Conservation (phyloP, 1,140 invertebrate genomes). For the Drosophila chauvacae region DNA sequence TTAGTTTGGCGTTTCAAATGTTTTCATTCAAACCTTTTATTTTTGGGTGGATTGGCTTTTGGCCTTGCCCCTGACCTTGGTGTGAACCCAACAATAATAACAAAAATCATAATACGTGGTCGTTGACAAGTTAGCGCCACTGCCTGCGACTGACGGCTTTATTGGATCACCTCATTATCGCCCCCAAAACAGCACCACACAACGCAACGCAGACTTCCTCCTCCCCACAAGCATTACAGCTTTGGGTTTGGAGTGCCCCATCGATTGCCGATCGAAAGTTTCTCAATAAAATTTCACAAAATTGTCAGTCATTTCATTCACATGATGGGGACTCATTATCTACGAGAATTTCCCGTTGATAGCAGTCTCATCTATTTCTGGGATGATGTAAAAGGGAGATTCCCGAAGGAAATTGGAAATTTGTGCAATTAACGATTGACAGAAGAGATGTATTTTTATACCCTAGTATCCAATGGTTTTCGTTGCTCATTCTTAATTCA, state of each 20-base stretch:
- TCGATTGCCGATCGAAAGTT: constrained; percentile 18
- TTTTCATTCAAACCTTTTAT: constrained; percentile 19
- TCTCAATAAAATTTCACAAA: constrained; percentile 25
- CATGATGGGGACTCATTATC: constrained; percentile 7
- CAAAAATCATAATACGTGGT: constrained; percentile 23
- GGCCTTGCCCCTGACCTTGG: constrained; percentile 48
- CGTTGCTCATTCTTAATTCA: neutral
- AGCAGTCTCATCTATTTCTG: neutral
- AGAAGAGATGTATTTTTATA: neutral
- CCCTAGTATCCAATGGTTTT: neutral
- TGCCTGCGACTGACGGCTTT: constrained; percentile 1
- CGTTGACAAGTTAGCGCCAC: constrained; percentile 46
- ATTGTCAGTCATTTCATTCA: constrained; percentile 1
- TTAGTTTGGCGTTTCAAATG: constrained; percentile 19
- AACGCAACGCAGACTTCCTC: constrained; percentile 15
- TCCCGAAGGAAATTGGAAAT: neutral
- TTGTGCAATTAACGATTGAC: neutral
- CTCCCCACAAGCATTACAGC: constrained; percentile 17
- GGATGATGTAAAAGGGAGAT: constrained; percentile 15
- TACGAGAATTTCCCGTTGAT: constrained; percentile 22
- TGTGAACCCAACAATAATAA: constrained; percentile 8
- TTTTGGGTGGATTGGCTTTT: constrained; percentile 20
- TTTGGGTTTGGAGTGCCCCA: neutral
- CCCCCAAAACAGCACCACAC: neutral
- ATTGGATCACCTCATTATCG: constrained; percentile 39